Base-by-base conservation (phyloP, 1,140 invertebrate species). In the Eupeodes corollae region DNA sequence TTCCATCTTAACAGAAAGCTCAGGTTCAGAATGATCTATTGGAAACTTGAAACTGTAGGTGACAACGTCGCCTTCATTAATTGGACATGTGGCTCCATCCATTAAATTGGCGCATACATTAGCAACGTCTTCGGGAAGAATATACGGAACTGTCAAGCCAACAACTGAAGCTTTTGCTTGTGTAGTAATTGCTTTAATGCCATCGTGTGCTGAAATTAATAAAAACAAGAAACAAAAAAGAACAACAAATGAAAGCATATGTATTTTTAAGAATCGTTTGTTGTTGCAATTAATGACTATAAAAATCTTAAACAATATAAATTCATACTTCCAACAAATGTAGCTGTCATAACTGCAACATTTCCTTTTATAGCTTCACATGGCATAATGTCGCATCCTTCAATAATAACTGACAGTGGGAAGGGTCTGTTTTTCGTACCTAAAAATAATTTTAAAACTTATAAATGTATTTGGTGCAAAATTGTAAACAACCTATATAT, bases 361-460 rank as follows among this genome's bases (percentile, higher is more conserved):
- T n/a, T 21, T 13, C 63, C 63, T 11, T 63, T 67, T 32, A 59
- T 53, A n/a, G 66, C 63, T 21, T 51, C 40, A 15, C 63, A 67
- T 0, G 63, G 63, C 9, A 55, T 52, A 9, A 42, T 48, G 0
- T 56, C 59, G 34, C 63, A 67, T 16, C 59, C 56, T 6, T 33
- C n/a, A 0, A 67, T 42, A 5, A 37, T 35, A 1, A 66, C 63
- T 19, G 37, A 55, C 18, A 66, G 42, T 42, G 63, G 63, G 26
- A 49, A 54, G 1, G 63, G 63, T 39, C 30, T 51, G n/a, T n/a
- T 45, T 48, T 48, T 52, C 52, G 42, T 63, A 63, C 65, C 44
- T 0, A n/a, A 51, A 51, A 56, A 53, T 26, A 26, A 26, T 3
- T 26, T 26, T 26, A 8, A 26, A 26, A 26, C n/a, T n/a, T n/a